Evolutionary conservation across 2,797 vertebrate genomes (phyloP).

Genomic region (Chlorospingus flavigularis): DNA sequence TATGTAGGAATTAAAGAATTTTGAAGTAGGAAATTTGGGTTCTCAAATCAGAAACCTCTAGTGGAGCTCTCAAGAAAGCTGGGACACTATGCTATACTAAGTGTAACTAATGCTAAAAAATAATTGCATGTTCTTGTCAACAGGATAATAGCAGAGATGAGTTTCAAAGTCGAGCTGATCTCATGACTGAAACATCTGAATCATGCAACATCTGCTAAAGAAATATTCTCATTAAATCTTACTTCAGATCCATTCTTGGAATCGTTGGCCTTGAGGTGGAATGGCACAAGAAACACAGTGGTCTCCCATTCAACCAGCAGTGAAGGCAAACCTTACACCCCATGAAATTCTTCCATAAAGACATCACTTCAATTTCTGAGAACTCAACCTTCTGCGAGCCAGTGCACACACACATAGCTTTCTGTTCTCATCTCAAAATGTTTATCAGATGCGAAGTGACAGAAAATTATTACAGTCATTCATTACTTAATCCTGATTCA

Average conservation of each 20-base stretch:
- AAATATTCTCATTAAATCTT: background rate
- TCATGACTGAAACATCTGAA: slow-evolving; percentile 3
- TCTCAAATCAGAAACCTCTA: background rate
- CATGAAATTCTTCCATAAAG: background rate
- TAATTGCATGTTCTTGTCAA: background rate
- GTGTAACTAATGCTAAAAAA: background rate
- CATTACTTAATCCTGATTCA: background rate
- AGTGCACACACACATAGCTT: background rate
- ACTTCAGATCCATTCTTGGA: background rate
- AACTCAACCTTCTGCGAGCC: background rate
- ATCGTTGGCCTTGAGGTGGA: background rate
- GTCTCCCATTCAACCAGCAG: background rate
- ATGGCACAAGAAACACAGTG: background rate
- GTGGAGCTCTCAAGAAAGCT: background rate
- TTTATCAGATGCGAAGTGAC: background rate
- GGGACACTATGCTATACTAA: background rate
- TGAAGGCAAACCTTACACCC: background rate
- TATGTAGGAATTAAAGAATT: background rate
- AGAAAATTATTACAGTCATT: background rate
- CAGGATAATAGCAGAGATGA: background rate
- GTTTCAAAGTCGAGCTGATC: slow-evolving; percentile 2
- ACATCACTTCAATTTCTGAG: background rate
- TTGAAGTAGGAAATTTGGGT: background rate
- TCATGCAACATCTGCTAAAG: background rate
- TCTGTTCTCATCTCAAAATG: background rate